Percentiles rank a stretch among this genome's conserved stretches.
These are phyloP conservation scores for Takifugu rubripes DNA, from an alignment of 2,797 vertebrate genomes.

Conservation along the genomic window DNA sequence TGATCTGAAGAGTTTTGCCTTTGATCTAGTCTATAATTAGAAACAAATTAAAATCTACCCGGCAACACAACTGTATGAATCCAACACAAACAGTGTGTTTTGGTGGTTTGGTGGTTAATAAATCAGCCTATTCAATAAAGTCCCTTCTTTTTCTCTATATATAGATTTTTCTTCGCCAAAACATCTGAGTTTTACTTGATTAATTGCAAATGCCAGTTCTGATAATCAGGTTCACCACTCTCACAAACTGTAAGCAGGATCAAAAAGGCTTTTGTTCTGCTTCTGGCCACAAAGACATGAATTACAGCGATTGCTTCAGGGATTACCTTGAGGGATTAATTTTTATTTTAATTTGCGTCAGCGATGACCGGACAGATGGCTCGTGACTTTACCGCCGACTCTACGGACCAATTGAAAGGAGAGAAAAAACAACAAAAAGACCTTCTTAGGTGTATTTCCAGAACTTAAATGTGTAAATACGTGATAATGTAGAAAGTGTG, in stretches of 20 bases:
- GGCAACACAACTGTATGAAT: conserved; percentile 15
- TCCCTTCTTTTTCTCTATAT: conserved; percentile 20
- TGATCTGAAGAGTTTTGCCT: conserved; percentile 12
- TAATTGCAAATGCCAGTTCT: conserved; percentile 15
- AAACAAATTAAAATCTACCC: conserved; percentile 20
- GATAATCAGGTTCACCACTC: conserved; percentile 33
- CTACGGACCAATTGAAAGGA: conserved; percentile 48
- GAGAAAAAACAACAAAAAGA: conserved; percentile 21
- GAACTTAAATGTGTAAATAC: conserved; percentile 62
- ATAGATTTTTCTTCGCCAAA: conserved; percentile 7
- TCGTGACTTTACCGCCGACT: conserved; percentile 36
- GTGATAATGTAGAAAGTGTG: conserved; percentile 4
- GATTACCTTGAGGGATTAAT: conserved; percentile 50
- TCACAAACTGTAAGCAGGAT: conserved; percentile 31
- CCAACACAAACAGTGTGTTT: background rate
- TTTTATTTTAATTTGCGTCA: conserved; percentile 53
- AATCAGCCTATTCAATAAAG: conserved; percentile 2
- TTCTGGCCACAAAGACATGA: conserved; percentile 37
- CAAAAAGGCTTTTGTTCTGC: conserved; percentile 32
- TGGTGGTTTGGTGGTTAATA: background rate
- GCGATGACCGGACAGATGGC: conserved; percentile 28
- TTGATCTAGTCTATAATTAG: conserved; percentile 7
- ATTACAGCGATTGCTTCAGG: conserved; percentile 42
- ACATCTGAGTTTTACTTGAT: conserved; percentile 6
- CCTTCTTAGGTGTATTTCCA: conserved; percentile 41